Percentiles rank a stretch among this genome's conserved stretches.
Evolutionary conservation across 2,797 vertebrate species (phyloP).

Genomic region (Tokudaia tokunoshimensis): DNA sequence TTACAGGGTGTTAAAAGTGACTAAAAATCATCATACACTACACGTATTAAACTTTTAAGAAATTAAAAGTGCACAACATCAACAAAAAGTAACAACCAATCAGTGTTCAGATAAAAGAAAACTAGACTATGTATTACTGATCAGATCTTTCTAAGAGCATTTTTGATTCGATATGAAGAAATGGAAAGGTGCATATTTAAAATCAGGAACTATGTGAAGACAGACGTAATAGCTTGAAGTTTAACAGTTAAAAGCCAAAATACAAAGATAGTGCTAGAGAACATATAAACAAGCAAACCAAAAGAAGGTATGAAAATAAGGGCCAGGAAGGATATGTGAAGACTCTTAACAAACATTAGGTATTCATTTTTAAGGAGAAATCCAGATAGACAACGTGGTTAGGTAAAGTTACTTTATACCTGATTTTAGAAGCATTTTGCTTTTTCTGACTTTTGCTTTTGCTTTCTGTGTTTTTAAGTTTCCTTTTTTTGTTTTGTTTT

Average conservation of each 20-base stretch:
- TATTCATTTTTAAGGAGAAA: slow-evolving; percentile 36
- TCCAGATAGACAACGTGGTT: background rate
- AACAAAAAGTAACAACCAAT: background rate
- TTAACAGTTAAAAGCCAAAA: slow-evolving; percentile 20
- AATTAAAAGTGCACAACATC: background rate
- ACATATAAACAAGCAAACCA: background rate
- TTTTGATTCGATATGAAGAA: slow-evolving; percentile 3
- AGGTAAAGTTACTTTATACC: slow-evolving; percentile 17
- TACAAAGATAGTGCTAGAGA: background rate
- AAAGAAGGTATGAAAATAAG: background rate
- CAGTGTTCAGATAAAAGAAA: background rate
- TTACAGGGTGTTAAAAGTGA: background rate
- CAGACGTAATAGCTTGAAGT: background rate
- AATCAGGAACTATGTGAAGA: background rate
- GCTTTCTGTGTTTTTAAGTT: background rate
- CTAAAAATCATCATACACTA: background rate
- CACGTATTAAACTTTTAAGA: background rate
- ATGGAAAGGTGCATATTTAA: background rate
- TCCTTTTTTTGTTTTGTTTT: no score
- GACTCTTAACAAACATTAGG: background rate
- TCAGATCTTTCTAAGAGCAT: background rate
- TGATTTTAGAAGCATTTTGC: background rate
- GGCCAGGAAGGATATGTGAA: background rate
- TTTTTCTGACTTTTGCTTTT: background rate
- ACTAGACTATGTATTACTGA: background rate